Evolutionary conservation across 2,113 vertebrate genomes (phyloP), one percentile per base, ranked within the genome.

Genomic region (Phylloscopus trochiloides): DNA sequence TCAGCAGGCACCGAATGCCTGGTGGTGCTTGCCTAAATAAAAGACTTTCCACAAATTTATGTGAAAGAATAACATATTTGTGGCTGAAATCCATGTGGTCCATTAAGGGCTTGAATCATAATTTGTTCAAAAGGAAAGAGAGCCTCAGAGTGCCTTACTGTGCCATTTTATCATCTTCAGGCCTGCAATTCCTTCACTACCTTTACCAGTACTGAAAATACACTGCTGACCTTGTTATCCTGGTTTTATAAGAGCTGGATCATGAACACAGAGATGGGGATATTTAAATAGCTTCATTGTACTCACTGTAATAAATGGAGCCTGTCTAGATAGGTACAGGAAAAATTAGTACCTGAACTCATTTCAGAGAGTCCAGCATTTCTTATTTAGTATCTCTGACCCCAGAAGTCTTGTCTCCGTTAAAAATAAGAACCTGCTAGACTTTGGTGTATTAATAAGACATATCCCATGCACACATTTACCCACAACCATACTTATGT

Each of bases 101-200:
- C 52, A 65, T 78, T 84, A 77, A 78, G 3, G 5, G 3, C 14
- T 9, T 80, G 68, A 87, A 52, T 91, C 70, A 85, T 59, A 63
- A 76, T 58, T 81, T 68, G 31, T 67, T 92, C 65, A 85, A 92
- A 91, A 40, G 38, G 24, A 68, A 79, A 70, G 18, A 70, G 9
- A 71, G 11, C 6, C 42, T 92, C 45, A 45, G 51, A 66, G 5
- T 28, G 5, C 22, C 24, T 52, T 47, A 43, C 1, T 65, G 22
- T 57, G 31, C 24, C 45, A 38, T 82, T 96, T 88, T 94, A 59
- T 66, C 48, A 50, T 29, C 20, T 54, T 40, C 8, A 34, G 68
- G 79, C 85, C 42, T 91, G 32, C 73, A 85, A n/a, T n/a, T 38
- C 32, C n/a, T 90, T 80, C 20, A 2, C 25, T 78, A 17, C 6